phyloP scores from a whole-genome alignment of 2,888 invertebrate species.

The Saturnia pavonia region DNA sequence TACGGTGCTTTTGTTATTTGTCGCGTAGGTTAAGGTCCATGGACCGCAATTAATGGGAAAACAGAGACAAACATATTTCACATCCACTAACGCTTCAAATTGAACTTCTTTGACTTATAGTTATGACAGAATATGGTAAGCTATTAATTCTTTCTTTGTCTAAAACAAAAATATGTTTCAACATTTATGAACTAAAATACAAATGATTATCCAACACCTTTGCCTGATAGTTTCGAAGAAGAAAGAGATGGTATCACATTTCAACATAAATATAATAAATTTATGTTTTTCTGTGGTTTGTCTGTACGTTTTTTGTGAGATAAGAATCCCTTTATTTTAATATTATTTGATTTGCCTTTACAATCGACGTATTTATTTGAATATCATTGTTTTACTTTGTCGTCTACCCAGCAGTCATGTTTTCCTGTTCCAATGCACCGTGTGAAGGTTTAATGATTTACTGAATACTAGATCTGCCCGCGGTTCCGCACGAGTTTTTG shows the following conservation, averaged over 20 bases:
- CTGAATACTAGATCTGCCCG: background rate
- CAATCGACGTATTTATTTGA: background rate
- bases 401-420: background rate
- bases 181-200: background rate
- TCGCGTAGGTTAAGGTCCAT: background rate
- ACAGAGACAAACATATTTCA: background rate
- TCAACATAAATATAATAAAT: background rate
- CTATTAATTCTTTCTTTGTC: background rate
- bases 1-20: too few relatives aligned
- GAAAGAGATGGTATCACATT: background rate
- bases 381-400: background rate
- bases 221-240: background rate
- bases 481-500: background rate
- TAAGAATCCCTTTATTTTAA: background rate
- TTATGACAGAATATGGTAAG: background rate
- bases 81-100: background rate
- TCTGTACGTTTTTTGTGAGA: background rate
- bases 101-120: background rate
- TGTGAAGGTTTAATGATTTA: background rate
- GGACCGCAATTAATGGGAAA: background rate
- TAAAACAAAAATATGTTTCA: background rate
- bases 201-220: constrained; percentile 3
- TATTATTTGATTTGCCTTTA: background rate
- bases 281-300: background rate
- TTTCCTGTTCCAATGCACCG: background rate